phyloP scores from a whole-genome alignment of 2,797 vertebrate species.

The Coilia nasus region DNA sequence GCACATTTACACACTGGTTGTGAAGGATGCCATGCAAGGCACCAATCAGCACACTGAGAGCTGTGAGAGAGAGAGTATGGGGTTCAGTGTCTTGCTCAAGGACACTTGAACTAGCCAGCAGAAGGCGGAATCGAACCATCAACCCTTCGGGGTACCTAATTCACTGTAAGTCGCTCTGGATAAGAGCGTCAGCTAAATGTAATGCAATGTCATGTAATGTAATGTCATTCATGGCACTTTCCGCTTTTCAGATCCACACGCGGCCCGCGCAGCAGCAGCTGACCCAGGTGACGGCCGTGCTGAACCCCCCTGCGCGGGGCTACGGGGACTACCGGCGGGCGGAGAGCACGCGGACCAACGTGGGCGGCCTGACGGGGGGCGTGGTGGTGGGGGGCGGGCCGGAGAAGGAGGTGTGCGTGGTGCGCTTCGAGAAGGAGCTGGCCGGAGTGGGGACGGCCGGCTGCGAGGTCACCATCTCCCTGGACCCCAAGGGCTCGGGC shows the following conservation, averaged over 20 bases:
- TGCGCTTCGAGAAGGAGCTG: conserved; percentile 86
- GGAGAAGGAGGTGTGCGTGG: conserved; percentile 83
- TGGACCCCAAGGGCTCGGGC: conserved; percentile 76
- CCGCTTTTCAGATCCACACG: conserved; percentile 70
- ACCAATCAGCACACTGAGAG: too few relatives aligned
- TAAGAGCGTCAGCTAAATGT: too few relatives aligned
- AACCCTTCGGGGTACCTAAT: too few relatives aligned
- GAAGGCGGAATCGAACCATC: too few relatives aligned
- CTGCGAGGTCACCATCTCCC: conserved; percentile 73
- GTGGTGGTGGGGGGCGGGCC: conserved; percentile 65
- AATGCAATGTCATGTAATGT: too few relatives aligned
- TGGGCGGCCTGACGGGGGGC: conserved; percentile 77
- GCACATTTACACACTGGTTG: too few relatives aligned
- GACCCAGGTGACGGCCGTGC: conserved; percentile 71
- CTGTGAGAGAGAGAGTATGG: too few relatives aligned
- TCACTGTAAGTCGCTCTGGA: too few relatives aligned
- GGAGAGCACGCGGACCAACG: conserved; percentile 76
- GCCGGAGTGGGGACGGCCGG: conserved; percentile 73
- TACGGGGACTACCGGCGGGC: conserved; percentile 89
- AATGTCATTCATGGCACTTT: neutral
- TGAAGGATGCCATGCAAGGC: too few relatives aligned
- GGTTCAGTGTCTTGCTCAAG: too few relatives aligned
- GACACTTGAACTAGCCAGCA: too few relatives aligned
- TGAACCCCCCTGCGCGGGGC: conserved; percentile 76
- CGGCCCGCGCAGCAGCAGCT: conserved; percentile 74